phyloP scores from a whole-genome alignment of 2,888 invertebrate genomes.

The Auanema freiburgensis region DNA sequence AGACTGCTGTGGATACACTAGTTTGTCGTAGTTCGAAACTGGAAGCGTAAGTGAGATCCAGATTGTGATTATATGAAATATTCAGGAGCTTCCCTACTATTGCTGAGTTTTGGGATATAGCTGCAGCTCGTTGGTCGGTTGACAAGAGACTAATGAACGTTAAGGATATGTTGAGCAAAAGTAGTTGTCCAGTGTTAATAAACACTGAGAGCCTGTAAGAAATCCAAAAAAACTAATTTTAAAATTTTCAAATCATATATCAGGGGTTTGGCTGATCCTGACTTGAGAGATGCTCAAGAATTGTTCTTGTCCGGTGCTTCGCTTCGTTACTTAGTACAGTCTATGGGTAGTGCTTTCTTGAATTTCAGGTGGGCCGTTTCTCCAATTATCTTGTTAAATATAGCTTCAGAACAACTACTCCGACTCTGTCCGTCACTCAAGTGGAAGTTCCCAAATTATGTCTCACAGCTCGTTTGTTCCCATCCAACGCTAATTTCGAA shows the following conservation, averaged over 20 bases:
- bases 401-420: constrained; percentile 4
- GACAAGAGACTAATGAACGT: constrained; percentile 11
- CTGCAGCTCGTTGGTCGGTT: constrained; percentile 13
- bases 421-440: constrained; percentile 23
- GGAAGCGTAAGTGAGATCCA: not conserved
- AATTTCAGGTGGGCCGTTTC: constrained; percentile 64
- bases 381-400: too few species aligned
- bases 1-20: constrained; percentile 5
- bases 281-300: constrained; percentile 23
- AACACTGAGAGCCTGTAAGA: constrained; percentile 22
- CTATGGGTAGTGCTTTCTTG: constrained; percentile 49
- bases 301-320: constrained; percentile 32
- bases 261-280: constrained; percentile 3
- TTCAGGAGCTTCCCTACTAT: constrained; percentile 3
- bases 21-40: not conserved
- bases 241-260: not conserved
- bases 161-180: constrained; percentile 16
- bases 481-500: constrained; percentile 11
- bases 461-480: constrained; percentile 13
- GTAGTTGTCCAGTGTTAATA: constrained; percentile 15
- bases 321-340: constrained; percentile 37
- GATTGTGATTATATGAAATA: not conserved
- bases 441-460: constrained; percentile 17
- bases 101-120: not conserved
- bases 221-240: not conserved